Conservation (phyloP, 2,888 invertebrate genomes). For the Quadroppia sp. region DNA sequence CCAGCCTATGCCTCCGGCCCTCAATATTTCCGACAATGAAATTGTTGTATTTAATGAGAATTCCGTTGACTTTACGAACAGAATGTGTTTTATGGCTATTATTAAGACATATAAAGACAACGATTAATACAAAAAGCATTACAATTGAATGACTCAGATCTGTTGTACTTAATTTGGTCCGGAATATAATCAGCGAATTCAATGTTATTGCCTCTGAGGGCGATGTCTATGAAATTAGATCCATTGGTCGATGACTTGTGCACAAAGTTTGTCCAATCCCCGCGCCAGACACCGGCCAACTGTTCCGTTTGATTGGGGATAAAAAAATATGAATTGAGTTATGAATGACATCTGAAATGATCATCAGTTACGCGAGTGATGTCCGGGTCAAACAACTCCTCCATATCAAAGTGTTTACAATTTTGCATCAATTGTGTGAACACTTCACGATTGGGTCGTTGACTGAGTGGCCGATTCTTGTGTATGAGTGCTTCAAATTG, state of each 20-base stretch:
- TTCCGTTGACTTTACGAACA: too few relatives aligned
- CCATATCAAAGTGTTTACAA: background rate
- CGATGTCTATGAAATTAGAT: background rate
- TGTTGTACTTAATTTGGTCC: too few relatives aligned
- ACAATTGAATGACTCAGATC: too few relatives aligned
- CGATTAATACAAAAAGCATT: too few relatives aligned
- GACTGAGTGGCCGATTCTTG: background rate
- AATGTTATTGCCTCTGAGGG: too few relatives aligned
- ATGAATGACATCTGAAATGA: background rate
- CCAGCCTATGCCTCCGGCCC: background rate
- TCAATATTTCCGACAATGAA: background rate
- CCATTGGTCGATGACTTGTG: background rate
- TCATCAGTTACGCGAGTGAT: background rate
- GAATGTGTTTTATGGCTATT: too few relatives aligned
- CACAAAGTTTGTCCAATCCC: background rate
- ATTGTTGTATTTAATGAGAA: too few relatives aligned
- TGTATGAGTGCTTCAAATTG: background rate
- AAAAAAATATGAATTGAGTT: background rate
- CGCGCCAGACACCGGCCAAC: background rate
- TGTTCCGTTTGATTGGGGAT: too few relatives aligned
- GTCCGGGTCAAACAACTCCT: background rate
- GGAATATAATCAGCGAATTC: too few relatives aligned
- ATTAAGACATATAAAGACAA: too few relatives aligned
- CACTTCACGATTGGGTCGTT: background rate
- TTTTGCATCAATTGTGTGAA: background rate